Percentiles rank a stretch among this genome's conserved stretches.
Evolutionary conservation across 2,888 invertebrate species (phyloP).

Genomic region (Corbicula japonica): DNA sequence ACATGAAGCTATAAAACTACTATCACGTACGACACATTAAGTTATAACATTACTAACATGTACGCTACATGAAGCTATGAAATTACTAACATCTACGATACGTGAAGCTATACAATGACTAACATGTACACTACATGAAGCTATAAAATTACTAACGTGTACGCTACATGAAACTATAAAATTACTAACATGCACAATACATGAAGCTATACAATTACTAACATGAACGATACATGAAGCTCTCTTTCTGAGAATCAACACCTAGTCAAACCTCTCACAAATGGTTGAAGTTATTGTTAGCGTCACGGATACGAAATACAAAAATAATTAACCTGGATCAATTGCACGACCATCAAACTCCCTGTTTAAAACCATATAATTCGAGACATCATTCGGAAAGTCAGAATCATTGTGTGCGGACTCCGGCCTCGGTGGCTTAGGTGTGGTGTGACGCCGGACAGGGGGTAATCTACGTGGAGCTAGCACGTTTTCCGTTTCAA

Average conservation of each 20-base stretch:
- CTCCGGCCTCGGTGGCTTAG: not conserved
- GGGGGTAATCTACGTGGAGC: constrained; percentile 31
- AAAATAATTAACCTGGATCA: constrained; percentile 59
- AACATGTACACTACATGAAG: too few species aligned
- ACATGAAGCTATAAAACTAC: too few species aligned
- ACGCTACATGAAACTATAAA: not conserved
- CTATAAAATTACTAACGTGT: not conserved
- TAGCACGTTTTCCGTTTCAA: constrained; percentile 24
- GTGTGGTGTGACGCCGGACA: constrained; percentile 13
- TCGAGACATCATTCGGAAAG: constrained; percentile 12
- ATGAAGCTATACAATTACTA: not conserved
- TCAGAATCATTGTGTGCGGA: constrained; percentile 8
- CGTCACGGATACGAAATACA: not conserved
- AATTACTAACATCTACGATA: too few species aligned
- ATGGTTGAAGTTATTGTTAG: not conserved
- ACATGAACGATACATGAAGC: not conserved
- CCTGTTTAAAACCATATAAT: constrained; percentile 48
- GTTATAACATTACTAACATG: too few species aligned
- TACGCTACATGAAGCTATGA: too few species aligned
- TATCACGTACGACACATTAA: too few species aligned
- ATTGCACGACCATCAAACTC: constrained; percentile 68
- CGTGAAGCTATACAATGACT: too few species aligned
- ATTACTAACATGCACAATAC: not conserved
- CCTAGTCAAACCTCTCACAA: not conserved
- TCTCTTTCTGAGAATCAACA: not conserved